Evolutionary conservation across 1,140 invertebrate species (phyloP), one percentile per base, ranked within the genome.

Genomic region (Drosophila lowei): DNA sequence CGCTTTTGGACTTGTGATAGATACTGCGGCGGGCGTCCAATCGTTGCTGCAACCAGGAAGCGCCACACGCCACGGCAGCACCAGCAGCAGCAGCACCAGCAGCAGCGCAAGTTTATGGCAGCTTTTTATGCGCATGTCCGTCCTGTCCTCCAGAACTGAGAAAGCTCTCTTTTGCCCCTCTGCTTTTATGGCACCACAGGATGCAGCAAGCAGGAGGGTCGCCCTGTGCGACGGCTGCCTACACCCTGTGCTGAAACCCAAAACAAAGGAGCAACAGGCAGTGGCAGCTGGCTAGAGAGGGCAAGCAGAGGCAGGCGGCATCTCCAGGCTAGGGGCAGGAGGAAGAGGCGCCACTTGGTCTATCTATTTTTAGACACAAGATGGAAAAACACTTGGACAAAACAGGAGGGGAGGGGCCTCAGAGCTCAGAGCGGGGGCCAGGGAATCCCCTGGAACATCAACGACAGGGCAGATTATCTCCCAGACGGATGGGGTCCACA

Each of bases 1-100:
- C 58, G 65, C 61, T 75, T 55, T 72, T 62, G 66, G 63, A 79
- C 54, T 72, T 80, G 63, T 79, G 77, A 72, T 85, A 84, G 80
- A 85, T 84, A 84, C 80, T 84, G 67, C 34, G 34, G 34, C 34
- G 34, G 34, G 34, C 30, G 56, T 23, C 16, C 42, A 30, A 16
- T 47, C 23, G n/a, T 25, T 34, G 42, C 18, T 59, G 54, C 55
- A 65, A 50, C 47, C 30, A 60, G 54, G 52, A 77, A 54, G 50
- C 60, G 25, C 21, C 59, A 73, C 34, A 47, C 38, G 42, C 41
- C 42, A 49, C 25, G 25, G 50, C 25, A 52, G 43, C 2, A 34
- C 9, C 9, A 34, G 30, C 30, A 34, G 30, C 30, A 34, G 30
- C 9, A 11, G 28, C 28, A 30, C 6, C 28, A 8, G 30, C 8